Conservation (phyloP, 2,888 invertebrate species). For the Cerastoderma edule region DNA sequence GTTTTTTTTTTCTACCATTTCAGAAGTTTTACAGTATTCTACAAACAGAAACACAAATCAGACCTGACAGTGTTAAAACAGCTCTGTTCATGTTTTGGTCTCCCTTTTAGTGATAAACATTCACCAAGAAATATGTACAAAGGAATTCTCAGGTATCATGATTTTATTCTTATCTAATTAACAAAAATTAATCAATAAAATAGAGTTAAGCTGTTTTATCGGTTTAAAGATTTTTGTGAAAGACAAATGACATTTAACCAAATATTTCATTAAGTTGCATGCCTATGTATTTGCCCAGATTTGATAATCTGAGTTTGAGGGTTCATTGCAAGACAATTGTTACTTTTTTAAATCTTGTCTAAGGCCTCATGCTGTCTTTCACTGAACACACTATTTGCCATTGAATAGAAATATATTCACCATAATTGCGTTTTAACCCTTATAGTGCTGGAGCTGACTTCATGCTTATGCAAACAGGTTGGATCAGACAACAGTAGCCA, state of each 20-base stretch:
- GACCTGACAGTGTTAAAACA: slow-evolving; percentile 66
- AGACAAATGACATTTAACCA: background rate
- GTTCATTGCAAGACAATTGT: too few relatives aligned
- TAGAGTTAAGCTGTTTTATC: background rate
- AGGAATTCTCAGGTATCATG: slow-evolving; percentile 76
- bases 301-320: too few relatives aligned
- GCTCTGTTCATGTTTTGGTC: slow-evolving; percentile 78
- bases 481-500: too few relatives aligned
- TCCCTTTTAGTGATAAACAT: slow-evolving; percentile 66
- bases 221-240: background rate
- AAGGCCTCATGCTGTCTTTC: too few relatives aligned
- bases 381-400: too few relatives aligned
- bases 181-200: background rate
- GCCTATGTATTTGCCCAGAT: too few relatives aligned
- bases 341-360: too few relatives aligned
- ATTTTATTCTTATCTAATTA: background rate
- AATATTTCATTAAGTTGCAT: too few relatives aligned
- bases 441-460: too few relatives aligned
- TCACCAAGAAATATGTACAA: slow-evolving; percentile 78
- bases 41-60: slow-evolving; percentile 66
- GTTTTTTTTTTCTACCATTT: slow-evolving; percentile 26
- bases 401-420: too few relatives aligned
- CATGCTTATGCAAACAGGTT: too few relatives aligned
- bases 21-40: slow-evolving; percentile 69
- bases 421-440: too few relatives aligned